phyloP scores from a whole-genome alignment of 2,888 invertebrate species.

The Cephus pulcher region DNA sequence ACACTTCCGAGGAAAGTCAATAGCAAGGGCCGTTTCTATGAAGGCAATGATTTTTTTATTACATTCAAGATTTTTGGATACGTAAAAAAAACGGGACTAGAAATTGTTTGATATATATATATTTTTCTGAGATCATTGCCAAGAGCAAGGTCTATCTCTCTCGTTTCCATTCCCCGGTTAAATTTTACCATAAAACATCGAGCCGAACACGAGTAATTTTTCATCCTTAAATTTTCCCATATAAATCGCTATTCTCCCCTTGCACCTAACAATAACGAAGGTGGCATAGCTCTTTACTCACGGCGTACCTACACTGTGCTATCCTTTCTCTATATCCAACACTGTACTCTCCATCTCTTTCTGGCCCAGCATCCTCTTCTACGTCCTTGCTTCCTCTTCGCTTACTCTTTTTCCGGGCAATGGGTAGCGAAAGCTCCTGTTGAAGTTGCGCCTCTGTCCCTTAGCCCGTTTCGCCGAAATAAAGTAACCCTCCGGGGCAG shows the following conservation, averaged over 20 bases:
- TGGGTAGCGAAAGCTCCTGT: conserved; percentile 9
- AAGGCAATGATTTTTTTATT: not conserved
- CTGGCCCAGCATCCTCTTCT: not conserved
- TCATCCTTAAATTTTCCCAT: conserved; percentile 33
- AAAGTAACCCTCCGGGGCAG: conserved; percentile 40
- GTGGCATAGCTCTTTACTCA: not conserved
- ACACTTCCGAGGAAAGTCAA: not conserved
- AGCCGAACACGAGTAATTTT: conserved; percentile 14
- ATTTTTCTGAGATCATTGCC: not conserved
- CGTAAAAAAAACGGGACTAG: not conserved
- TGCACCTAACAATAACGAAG: conserved; percentile 7
- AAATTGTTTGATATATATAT: not conserved
- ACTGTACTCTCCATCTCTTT: conserved; percentile 8
- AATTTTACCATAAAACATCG: not conserved
- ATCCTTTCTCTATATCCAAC: conserved; percentile 5
- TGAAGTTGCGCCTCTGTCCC: conserved; percentile 12
- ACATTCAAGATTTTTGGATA: too few species aligned
- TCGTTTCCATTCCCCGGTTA: not conserved
- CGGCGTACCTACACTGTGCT: not conserved
- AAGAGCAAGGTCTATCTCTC: not conserved
- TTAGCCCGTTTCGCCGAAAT: conserved; percentile 31
- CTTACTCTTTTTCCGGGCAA: not conserved
- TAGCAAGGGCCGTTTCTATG: not conserved
- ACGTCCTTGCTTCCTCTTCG: conserved; percentile 1
- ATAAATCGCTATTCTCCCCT: conserved; percentile 38